Evolutionary conservation across 2,797 vertebrate genomes (phyloP).

Genomic region (Diplodus puntazzo): DNA sequence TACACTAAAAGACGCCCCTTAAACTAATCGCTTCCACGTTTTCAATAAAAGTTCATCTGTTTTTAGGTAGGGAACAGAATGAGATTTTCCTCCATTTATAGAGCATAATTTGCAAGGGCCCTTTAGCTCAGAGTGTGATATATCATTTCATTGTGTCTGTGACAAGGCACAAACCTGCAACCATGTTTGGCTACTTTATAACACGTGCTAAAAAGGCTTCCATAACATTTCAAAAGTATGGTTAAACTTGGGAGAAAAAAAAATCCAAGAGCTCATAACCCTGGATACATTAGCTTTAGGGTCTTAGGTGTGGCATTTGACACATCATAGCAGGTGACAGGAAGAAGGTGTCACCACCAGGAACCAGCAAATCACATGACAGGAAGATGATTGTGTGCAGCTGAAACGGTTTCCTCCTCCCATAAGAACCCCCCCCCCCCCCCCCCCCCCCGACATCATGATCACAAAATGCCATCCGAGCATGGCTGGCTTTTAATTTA

Average conservation of each 20-base stretch:
- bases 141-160: slow-evolving; percentile 80
- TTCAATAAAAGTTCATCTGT: slow-evolving; percentile 89
- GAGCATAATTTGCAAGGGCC: slow-evolving; percentile 67
- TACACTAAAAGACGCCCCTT: slow-evolving; percentile 95
- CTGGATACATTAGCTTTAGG: slow-evolving; percentile 62
- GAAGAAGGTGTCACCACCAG: slow-evolving; percentile 82
- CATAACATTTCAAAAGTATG: slow-evolving; percentile 46
- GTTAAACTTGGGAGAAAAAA: slow-evolving; percentile 21
- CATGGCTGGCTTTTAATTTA: slow-evolving; percentile 87
- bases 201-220: slow-evolving; percentile 62
- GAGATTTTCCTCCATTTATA: slow-evolving; percentile 80
- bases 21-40: slow-evolving; percentile 98
- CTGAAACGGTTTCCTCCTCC: slow-evolving; percentile 70
- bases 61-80: slow-evolving; percentile 85
- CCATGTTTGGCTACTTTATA: slow-evolving; percentile 72
- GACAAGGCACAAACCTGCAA: slow-evolving; percentile 73
- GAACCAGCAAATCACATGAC: slow-evolving; percentile 82
- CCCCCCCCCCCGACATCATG: slow-evolving; percentile 66
- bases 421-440: slow-evolving; percentile 37
- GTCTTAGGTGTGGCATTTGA: slow-evolving; percentile 81
- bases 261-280: slow-evolving; percentile 45
- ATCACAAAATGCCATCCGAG: slow-evolving; percentile 79
- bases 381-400: slow-evolving; percentile 83
- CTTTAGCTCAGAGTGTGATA: slow-evolving; percentile 78
- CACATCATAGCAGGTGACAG: slow-evolving; percentile 84